Evolutionary conservation across 2,113 vertebrate species (phyloP).

Genomic region (Otolemur garnettii): DNA sequence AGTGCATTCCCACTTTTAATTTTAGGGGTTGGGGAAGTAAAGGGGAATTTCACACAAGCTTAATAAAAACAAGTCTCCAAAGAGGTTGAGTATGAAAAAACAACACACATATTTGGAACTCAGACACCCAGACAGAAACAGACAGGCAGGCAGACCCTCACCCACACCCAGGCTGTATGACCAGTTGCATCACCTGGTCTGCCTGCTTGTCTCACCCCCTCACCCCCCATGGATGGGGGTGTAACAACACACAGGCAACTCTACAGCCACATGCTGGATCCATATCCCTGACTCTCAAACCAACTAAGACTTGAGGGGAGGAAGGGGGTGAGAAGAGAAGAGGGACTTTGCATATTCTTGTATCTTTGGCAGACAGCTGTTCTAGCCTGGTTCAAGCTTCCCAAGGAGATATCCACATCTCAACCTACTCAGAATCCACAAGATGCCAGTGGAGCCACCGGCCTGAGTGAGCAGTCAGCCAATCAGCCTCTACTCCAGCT

Average conservation of each 20-base stretch:
- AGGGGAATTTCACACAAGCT: constrained; percentile 63
- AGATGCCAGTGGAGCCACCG: background rate
- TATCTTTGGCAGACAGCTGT: constrained; percentile 89
- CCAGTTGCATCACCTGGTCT: constrained; percentile 52
- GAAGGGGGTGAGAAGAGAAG: constrained; percentile 56
- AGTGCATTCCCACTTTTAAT: background rate
- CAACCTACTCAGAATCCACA: background rate
- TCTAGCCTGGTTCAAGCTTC: constrained; percentile 76
- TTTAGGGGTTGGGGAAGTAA: background rate
- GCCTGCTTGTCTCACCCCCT: constrained; percentile 40
- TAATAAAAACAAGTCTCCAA: constrained; percentile 75
- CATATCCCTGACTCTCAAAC: constrained; percentile 48
- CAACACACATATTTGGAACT: constrained; percentile 68
- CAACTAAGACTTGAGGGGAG: constrained; percentile 70
- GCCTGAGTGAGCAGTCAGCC: background rate
- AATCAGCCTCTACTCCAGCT: background rate
- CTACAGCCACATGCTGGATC: constrained; percentile 25
- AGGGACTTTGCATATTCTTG: constrained; percentile 85
- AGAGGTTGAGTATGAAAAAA: constrained; percentile 77
- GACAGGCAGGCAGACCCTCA: constrained; percentile 71
- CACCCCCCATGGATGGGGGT: background rate
- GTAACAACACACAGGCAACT: constrained; percentile 28
- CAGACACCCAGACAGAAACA: constrained; percentile 74
- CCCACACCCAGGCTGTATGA: constrained; percentile 61
- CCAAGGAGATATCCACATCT: background rate